A percentile compares a stretch with the other conserved stretches of the same genome.
These are phyloP conservation scores for Tribolium freemani DNA, from an alignment of 2,888 invertebrate genomes.

Conservation along the genomic window DNA sequence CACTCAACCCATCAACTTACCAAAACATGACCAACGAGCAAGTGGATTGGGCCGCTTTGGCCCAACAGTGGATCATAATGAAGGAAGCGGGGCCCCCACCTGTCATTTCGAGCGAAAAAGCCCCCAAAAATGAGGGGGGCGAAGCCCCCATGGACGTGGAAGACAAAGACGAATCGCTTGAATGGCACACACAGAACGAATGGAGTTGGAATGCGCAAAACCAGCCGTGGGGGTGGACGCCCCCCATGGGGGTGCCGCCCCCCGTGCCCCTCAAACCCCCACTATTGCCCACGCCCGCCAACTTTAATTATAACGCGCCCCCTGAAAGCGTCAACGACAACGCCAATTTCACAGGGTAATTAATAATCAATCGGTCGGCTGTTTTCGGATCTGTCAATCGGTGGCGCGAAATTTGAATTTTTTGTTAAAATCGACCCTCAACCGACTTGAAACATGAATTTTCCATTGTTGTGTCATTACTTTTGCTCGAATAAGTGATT, in stretches of 20 bases:
- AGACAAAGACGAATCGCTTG: constrained; percentile 75
- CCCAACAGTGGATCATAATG: constrained; percentile 98
- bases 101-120: constrained; percentile 51
- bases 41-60: constrained; percentile 97
- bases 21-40: constrained; percentile 87
- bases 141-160: constrained; percentile 93
- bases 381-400: neutral
- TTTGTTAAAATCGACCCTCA: too few relatives aligned
- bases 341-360: constrained; percentile 54
- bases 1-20: constrained; percentile 84
- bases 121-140: constrained; percentile 72
- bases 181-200: constrained; percentile 63
- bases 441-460: too few relatives aligned
- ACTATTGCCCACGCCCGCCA: constrained; percentile 64
- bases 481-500: too few relatives aligned
- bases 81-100: constrained; percentile 78
- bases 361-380: neutral
- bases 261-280: constrained; percentile 58
- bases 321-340: constrained; percentile 57
- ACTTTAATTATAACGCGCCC: constrained; percentile 56
- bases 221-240: constrained; percentile 68
- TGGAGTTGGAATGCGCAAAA: constrained; percentile 67
- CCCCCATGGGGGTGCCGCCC: constrained; percentile 63
- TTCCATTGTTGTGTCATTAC: too few relatives aligned
- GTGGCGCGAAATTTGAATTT: constrained; percentile 7